Evolutionary conservation across 2,888 invertebrate genomes (phyloP), one percentile per base, ranked within the genome.

Genomic region (Gryllus longicercus): DNA sequence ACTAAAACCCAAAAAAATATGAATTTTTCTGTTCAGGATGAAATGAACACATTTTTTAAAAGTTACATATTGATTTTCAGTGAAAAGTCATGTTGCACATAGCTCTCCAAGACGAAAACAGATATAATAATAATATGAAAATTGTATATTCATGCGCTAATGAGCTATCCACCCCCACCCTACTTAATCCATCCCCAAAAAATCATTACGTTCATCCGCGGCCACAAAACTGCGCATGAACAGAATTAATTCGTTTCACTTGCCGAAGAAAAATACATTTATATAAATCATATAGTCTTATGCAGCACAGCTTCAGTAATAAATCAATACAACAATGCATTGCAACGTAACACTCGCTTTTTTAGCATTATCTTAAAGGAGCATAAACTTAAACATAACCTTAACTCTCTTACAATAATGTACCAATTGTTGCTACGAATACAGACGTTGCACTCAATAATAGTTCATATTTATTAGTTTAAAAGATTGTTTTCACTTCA

Each of bases 121-220:
- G 75, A 81, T 80, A 79, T 79, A 63, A 79, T 63, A 82, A 82
- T 80, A 79, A 80, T 78, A 82, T 78, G 80, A 90, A 90, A 90
- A 90, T 90, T 90, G 90, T 90, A 90, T 90, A 90, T 90, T 90
- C 90, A 90, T 90, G 90, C 89, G 90, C 90, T 90, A 90, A 90
- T 90, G 90, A 90, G 90, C 87, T 89, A 81, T 82, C 80, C 80
- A 80, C 82, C 82, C 83, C 82, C 82, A 81, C 82, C 83, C 80
- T 79, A 78, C 78, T 80, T 82, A 81, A 82, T 81, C 82, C 82
- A 81, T 81, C 92, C 92, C 93, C 93, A 93, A 93, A 93, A 93
- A 93, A 93, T 93, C 93, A 93, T 93, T 93, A 93, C 93, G 92
- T 92, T 89, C 89, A 90, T 90, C 89, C 87, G 91, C 91, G 91